Conservation (phyloP, 2,888 invertebrate species). For the Ramazzottius varieornatus region DNA sequence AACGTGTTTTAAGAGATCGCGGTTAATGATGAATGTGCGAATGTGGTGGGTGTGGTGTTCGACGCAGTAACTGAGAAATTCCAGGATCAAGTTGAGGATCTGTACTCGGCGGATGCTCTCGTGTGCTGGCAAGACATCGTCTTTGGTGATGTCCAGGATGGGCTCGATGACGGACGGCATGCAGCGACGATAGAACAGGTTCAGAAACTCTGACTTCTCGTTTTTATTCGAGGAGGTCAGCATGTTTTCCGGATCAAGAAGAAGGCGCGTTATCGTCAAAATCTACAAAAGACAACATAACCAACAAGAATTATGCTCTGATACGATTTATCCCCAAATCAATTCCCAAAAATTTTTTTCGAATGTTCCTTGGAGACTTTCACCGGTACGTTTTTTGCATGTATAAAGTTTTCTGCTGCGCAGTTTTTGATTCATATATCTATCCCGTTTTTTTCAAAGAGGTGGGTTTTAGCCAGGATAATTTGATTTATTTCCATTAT, state of each 20-base stretch:
- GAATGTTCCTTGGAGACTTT: no score
- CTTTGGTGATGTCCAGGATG: neutral
- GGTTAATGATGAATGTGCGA: slow-evolving; percentile 85
- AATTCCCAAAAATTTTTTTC: no score
- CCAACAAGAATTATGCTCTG: no score
- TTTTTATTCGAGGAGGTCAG: slow-evolving; percentile 67
- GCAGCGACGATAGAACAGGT: slow-evolving; percentile 93
- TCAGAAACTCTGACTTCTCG: slow-evolving; percentile 89
- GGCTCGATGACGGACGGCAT: slow-evolving; percentile 46
- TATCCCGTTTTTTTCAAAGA: no score
- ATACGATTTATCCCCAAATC: no score
- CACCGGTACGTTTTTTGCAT: no score
- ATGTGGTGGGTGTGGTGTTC: slow-evolving; percentile 98
- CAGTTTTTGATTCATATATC: no score
- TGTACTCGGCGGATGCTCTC: slow-evolving; percentile 88
- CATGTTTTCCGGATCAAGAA: slow-evolving; percentile 95
- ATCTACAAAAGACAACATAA: no score
- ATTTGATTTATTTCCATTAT: no score
- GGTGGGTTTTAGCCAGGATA: no score
- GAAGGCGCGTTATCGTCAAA: slow-evolving; percentile 44
- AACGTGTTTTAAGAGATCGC: slow-evolving; percentile 77
- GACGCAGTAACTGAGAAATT: slow-evolving; percentile 86
- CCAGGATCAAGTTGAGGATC: slow-evolving; percentile 69
- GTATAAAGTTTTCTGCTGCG: no score
- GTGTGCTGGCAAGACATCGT: slow-evolving; percentile 21